A percentile compares a stretch with the other conserved stretches of the same genome.
These are phyloP conservation scores for Electrona antarctica DNA, from an alignment of 2,113 vertebrate species.

Conservation along the genomic window DNA sequence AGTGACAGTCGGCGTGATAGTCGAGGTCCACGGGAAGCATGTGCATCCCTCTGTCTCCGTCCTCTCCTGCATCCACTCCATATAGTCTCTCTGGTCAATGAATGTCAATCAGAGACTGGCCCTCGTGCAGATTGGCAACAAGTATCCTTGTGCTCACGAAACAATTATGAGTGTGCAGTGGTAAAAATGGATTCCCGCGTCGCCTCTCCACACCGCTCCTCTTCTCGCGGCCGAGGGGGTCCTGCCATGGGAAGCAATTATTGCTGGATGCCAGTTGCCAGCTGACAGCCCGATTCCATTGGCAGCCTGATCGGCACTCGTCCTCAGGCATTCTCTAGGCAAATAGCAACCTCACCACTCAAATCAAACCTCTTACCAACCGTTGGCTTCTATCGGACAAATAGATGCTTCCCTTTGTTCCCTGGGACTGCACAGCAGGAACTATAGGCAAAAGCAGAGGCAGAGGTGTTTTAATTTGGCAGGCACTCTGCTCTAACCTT, in stretches of 20 bases:
- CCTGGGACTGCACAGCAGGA: conserved; percentile 82
- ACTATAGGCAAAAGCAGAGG: conserved; percentile 79
- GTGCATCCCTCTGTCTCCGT: conserved; percentile 5
- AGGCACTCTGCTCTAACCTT: conserved; percentile 26
- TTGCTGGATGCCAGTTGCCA: conserved; percentile 95
- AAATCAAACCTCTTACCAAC: conserved; percentile 92
- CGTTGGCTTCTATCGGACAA: conserved; percentile 92
- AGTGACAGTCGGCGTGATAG: conserved; percentile 65
- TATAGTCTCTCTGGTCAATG: conserved; percentile 82
- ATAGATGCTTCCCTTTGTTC: conserved; percentile 92
- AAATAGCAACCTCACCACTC: conserved; percentile 94
- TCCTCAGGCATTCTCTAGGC: conserved; percentile 97
- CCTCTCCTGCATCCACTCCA: conserved; percentile 34
- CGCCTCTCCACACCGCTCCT: conserved; percentile 77
- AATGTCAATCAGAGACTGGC: conserved; percentile 89
- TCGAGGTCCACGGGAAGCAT: conserved; percentile 55
- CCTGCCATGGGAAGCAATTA: conserved; percentile 99
- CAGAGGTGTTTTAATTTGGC: conserved; percentile 74
- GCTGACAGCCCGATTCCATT: conserved; percentile 93
- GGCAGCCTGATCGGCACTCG: conserved; percentile 87
- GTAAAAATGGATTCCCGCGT: conserved; percentile 90
- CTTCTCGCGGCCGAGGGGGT: conserved; percentile 87
- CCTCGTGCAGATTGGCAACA: conserved; percentile 86
- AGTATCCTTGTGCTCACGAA: conserved; percentile 85
- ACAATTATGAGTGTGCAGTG: conserved; percentile 90